phyloP scores from a whole-genome alignment of 2,888 invertebrate species.

The Hypselothyrea guttata region DNA sequence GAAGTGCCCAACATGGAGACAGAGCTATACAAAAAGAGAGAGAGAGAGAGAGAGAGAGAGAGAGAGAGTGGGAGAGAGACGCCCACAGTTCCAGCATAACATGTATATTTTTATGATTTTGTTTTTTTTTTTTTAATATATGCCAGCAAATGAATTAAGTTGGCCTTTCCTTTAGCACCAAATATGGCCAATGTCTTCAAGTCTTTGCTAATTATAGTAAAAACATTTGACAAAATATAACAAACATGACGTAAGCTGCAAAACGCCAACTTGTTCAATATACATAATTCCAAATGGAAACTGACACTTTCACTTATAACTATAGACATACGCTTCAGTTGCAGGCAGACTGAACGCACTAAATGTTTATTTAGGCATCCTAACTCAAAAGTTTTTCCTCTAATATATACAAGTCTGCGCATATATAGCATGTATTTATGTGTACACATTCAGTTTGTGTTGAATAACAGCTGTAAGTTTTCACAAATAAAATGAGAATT shows the following conservation, averaged over 20 bases:
- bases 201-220: constrained; percentile 23
- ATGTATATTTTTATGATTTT: too few relatives aligned
- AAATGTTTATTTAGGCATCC: constrained; percentile 29
- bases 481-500: too few relatives aligned
- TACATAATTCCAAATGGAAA: constrained; percentile 35
- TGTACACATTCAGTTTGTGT: not conserved
- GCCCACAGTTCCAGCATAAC: too few relatives aligned
- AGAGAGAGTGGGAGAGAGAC: not conserved
- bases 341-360: not conserved
- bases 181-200: constrained; percentile 18
- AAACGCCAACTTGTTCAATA: constrained; percentile 12
- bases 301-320: constrained; percentile 49
- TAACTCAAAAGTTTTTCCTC: constrained; percentile 5
- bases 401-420: too few relatives aligned
- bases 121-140: not conserved
- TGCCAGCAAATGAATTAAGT: constrained; percentile 23
- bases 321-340: too few relatives aligned
- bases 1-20: constrained; percentile 41
- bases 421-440: constrained; percentile 2
- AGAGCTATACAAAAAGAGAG: not conserved
- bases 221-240: constrained; percentile 27
- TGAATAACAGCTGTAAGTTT: too few relatives aligned
- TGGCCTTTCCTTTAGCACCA: constrained; percentile 14
- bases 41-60: not conserved
- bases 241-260: constrained; percentile 50